Base-by-base conservation (phyloP, 53 echinoderm and acorn worm species). In the Actinopyga echinites region DNA sequence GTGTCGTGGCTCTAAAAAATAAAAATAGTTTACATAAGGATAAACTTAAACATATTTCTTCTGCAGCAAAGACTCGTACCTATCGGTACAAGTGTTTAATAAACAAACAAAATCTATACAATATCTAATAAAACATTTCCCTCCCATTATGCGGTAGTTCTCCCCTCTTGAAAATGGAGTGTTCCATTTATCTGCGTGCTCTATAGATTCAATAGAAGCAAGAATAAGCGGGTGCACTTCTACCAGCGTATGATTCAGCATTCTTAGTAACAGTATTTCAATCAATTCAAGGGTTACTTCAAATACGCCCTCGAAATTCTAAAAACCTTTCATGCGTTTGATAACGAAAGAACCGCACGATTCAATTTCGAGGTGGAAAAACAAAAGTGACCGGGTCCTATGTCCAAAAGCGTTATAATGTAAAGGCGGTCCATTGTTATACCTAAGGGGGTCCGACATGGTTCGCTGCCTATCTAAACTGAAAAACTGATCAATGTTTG, bases 281-380 rank as follows among this genome's bases (percentile, higher is more conserved):
- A 49, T 13, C 17, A 5, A 15, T 44, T 24, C 21, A 30, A 67
- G 35, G 34, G 30, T 67, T 68, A 63, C 68, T 38, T 68, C 68
- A 68, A 68, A 33, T 68, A 36, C 37, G 68, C 68, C 22, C 68
- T 68, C 68, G 35, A 38, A 68, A 68, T 68, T 8, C n/a, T 68
- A 8, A 68, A n/a, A 38, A 68, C 68, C 68, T 36, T 21, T 68
- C 35, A 38, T 13, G 68, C 68, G 68, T 68, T 49, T 22, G 68
- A 40, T 32, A 3, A 2, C 32, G 35, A 5, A 38, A 68, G 22
- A 68, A 22, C 9, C 35, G 20, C 5, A 68, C 68, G 5, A 68
- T 68, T 68, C 34, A 34, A 68, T 68, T 63, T 68, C 68, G 68
- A 32, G n/a, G 68, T 36, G 37, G 68, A 68, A 30, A 68, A 68